Evolutionary conservation across 2,888 invertebrate species (phyloP).

Genomic region (Poecilobothrus nobilitatus): DNA sequence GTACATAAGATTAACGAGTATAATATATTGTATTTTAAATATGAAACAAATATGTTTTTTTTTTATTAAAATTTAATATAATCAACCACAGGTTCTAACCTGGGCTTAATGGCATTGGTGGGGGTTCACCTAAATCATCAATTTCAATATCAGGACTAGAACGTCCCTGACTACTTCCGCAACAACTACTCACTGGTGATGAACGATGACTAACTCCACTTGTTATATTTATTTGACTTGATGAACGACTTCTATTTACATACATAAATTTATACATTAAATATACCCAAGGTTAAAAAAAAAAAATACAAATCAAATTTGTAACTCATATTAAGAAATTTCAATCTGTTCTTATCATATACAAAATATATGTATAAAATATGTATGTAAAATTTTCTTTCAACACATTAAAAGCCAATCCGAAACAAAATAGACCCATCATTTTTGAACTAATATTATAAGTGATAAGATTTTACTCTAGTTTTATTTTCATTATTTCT

Average conservation of each 20-base stretch:
- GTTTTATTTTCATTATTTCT: too few species aligned
- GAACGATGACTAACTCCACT: constrained; percentile 45
- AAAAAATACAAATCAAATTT: too few species aligned
- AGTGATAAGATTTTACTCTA: too few species aligned
- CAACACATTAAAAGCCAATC: too few species aligned
- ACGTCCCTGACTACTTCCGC: constrained; percentile 46
- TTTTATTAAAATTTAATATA: background rate
- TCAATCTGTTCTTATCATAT: too few species aligned
- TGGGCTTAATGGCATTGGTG: constrained; percentile 44
- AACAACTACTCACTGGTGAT: constrained; percentile 47
- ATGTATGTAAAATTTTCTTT: too few species aligned
- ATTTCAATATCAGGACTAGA: constrained; percentile 44
- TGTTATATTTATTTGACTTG: constrained; percentile 44
- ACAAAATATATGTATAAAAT: too few species aligned
- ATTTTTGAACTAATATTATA: too few species aligned
- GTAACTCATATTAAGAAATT: too few species aligned
- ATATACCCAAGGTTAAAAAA: too few species aligned
- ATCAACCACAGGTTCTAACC: constrained; percentile 41
- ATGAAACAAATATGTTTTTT: background rate
- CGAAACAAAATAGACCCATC: too few species aligned
- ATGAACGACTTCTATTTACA: constrained; percentile 43
- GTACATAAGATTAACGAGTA: background rate
- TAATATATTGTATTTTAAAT: too few species aligned
- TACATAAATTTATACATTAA: constrained; percentile 19
- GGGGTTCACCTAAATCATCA: constrained; percentile 36